Conservation (phyloP, 2,797 vertebrate species). For the Ibycter americanus region DNA sequence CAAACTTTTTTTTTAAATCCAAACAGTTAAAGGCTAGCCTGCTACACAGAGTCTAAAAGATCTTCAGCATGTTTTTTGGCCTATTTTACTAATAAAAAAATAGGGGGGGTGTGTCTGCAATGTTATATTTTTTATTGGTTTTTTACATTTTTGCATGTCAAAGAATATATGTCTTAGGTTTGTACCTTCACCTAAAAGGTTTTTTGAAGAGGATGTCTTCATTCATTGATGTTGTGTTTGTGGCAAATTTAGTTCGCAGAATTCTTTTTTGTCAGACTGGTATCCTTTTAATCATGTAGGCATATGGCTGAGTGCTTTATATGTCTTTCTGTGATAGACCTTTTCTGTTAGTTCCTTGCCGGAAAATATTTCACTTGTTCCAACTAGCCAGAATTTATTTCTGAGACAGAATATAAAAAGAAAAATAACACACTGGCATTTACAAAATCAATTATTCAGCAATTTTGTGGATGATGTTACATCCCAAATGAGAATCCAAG, state of each 20-base stretch:
- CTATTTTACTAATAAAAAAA: neutral
- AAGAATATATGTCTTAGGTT: neutral
- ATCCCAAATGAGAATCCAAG: neutral
- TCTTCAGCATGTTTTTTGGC: neutral
- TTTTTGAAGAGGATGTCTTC: neutral
- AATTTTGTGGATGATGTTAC: neutral
- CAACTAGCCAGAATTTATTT: neutral
- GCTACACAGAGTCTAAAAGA: neutral
- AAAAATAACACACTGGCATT: neutral
- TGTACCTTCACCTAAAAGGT: neutral
- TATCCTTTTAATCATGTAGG: neutral
- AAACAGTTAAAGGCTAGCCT: neutral
- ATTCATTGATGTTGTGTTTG: neutral
- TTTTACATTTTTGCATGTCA: neutral
- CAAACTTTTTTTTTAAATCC: neutral
- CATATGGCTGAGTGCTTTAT: neutral
- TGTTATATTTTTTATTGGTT: neutral
- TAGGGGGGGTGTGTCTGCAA: accelerated
- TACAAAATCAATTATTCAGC: neutral
- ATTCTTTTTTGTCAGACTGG: neutral
- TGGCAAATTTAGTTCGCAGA: neutral
- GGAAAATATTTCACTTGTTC: neutral
- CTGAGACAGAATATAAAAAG: neutral
- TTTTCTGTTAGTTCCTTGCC: neutral
- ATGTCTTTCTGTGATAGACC: neutral